phyloP scores from a whole-genome alignment of 2,797 vertebrate species.

The Sternotherus odoratus region DNA sequence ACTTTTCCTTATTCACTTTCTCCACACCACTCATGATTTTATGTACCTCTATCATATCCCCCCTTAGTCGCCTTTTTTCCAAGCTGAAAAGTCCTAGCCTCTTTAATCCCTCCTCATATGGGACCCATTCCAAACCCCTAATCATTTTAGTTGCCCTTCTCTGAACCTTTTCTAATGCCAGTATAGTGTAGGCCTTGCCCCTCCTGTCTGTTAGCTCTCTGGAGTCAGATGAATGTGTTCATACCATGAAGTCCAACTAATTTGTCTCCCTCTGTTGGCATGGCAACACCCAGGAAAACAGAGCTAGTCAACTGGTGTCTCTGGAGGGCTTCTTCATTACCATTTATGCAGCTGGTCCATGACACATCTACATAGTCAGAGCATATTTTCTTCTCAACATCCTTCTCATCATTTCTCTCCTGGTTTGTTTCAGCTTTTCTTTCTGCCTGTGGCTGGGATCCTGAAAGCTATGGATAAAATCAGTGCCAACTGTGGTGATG shows the following conservation, averaged over 20 bases:
- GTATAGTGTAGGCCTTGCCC: background rate
- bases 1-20: too few species aligned
- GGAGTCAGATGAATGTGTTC: background rate
- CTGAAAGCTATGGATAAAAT: background rate
- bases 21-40: too few species aligned
- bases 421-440: background rate
- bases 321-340: background rate
- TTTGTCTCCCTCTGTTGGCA: background rate
- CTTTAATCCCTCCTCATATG: too few species aligned
- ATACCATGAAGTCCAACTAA: background rate
- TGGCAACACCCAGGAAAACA: background rate
- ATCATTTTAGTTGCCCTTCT: too few species aligned
- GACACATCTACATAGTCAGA: background rate
- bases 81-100: too few species aligned
- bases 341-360: background rate
- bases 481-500: background rate
- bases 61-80: too few species aligned
- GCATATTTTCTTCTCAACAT: background rate
- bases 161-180: too few species aligned
- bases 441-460: fast-evolving
- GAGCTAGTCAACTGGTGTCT: background rate
- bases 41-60: too few species aligned
- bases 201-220: background rate
- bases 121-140: too few species aligned
- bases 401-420: background rate